Conservation (phyloP, 2,797 vertebrate genomes). For the Delichon dasypus region DNA sequence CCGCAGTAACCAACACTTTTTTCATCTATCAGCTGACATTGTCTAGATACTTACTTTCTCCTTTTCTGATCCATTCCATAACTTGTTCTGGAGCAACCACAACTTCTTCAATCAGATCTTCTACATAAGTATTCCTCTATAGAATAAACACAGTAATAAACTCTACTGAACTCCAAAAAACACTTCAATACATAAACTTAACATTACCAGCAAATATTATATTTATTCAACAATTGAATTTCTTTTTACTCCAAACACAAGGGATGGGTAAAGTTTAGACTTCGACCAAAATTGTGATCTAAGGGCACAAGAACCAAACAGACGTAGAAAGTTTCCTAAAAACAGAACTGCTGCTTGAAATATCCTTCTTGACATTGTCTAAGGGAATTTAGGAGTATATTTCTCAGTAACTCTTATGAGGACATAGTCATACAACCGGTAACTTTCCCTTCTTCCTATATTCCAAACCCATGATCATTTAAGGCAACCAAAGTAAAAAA, state of each 20-base stretch:
- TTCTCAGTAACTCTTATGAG: background rate
- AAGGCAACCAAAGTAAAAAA: background rate
- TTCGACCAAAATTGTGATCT: background rate
- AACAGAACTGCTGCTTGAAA: background rate
- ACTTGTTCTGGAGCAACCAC: constrained; percentile 88
- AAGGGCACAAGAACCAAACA: background rate
- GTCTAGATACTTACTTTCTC: constrained; percentile 86
- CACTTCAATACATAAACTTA: background rate
- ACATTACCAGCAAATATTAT: background rate
- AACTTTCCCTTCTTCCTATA: background rate
- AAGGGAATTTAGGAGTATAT: background rate
- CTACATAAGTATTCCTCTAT: constrained; percentile 91
- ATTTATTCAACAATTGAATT: background rate
- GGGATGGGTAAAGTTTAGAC: background rate
- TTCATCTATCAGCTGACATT: background rate
- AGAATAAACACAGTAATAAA: background rate
- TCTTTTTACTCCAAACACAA: background rate
- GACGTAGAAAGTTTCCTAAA: background rate
- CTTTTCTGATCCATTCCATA: constrained; percentile 90
- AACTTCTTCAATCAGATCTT: constrained; percentile 91
- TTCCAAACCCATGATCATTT: background rate
- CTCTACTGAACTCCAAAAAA: background rate
- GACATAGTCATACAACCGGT: background rate
- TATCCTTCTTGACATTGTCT: background rate
- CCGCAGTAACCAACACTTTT: background rate